Evolutionary conservation across 2,113 vertebrate species (phyloP).

Genomic region (Pyrgilauda ruficollis): DNA sequence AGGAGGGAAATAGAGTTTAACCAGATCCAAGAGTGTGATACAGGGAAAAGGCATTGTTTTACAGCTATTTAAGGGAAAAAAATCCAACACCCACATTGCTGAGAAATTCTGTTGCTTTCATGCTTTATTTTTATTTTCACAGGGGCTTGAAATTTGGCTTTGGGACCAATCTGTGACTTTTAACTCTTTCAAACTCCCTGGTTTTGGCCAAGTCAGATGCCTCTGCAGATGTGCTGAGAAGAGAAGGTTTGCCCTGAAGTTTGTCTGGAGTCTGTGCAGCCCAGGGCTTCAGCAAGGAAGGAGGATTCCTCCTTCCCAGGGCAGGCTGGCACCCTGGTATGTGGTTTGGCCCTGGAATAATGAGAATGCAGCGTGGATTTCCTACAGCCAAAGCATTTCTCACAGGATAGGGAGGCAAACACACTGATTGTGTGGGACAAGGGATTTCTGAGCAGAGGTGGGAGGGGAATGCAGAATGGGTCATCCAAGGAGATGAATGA

Average conservation of each 20-base stretch:
- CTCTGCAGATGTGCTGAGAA: not conserved
- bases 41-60: not conserved
- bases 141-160: not conserved
- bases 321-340: not conserved
- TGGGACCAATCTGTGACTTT: not conserved
- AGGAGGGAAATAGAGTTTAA: not conserved
- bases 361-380: not conserved
- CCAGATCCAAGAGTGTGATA: not conserved
- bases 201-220: not conserved
- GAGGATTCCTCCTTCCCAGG: not conserved
- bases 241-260: not conserved
- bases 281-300: not conserved
- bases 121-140: not conserved
- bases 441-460: not conserved
- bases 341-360: not conserved
- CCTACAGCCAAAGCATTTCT: not conserved
- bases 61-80: not conserved
- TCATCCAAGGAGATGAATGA: not conserved
- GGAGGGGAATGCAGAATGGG: not conserved
- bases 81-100: not conserved
- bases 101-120: not conserved
- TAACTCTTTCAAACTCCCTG: not conserved
- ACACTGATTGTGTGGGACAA: not conserved
- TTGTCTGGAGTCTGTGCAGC: not conserved
- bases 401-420: fast-evolving